Evolutionary conservation across 2,113 vertebrate genomes (phyloP), one percentile per base, ranked within the genome.

Genomic region (Malaclemys terrapin): DNA sequence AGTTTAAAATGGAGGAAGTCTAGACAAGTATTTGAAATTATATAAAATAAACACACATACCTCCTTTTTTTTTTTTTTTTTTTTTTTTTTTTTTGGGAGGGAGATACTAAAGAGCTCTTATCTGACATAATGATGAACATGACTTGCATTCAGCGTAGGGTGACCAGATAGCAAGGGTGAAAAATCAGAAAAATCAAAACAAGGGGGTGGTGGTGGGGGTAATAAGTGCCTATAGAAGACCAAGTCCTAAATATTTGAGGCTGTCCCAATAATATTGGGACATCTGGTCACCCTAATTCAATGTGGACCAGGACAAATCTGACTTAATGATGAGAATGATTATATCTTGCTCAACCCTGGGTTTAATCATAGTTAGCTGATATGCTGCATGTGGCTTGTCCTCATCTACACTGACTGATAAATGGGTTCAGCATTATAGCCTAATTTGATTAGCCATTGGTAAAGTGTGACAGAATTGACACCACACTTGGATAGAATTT

Each of bases 361-460:
- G 4, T 91, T 25, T 5, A 83, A 35, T 1, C 82, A n/a, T 47
- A 52, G 57, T 88, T 94, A 49, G 54, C n/a, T 65, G 6, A 38
- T 29, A 31, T 93, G 78, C 91, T 95, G 87, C 8, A 82, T 80
- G 42, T 90, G 88, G 31, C 92, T 94, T 22, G 27, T 88, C 90
- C 72, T 93, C 90, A 94, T 82, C 80, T 89, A 14, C 38, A 4
- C 90, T 24, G 35, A 62, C 12, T 6, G 53, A 6, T 90, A 65
- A 6, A 62, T 96, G 85, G 49, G 62, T 38, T 38, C 65, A 38
- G n/a, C 65, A 38, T 72, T 38, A 9, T 72, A 38, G n/a, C 20
- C 80, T 31, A 49, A 83, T 31, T 89, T 62, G 29, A 65, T 84
- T 91, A 35, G 22, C 5, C 6, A 45, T 22, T 75, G 38, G 72